Base-by-base conservation (phyloP, 2,888 invertebrate species). In the Dioctria linearis region DNA sequence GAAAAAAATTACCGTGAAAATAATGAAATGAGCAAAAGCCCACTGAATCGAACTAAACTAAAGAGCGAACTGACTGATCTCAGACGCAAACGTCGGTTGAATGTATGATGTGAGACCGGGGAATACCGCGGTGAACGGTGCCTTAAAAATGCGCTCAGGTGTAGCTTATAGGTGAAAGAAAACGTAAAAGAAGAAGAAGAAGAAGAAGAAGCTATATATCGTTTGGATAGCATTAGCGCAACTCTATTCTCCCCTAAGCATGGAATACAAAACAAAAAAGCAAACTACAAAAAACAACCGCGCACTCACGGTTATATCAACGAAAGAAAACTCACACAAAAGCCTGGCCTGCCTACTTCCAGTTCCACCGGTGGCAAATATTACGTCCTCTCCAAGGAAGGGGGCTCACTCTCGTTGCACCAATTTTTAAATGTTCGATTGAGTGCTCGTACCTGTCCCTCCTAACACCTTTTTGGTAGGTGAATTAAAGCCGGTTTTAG, bases 1-100 rank as follows among this genome's bases (percentile, higher is more conserved):
- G 25, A 25, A 25, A 46, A 46, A 46, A 6, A 46, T 6, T 43
- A 25, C 59, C 61, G 75, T 25, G 42, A 73, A 57, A 75, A 61
- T 75, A 75, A 75, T 75, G 75, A 75, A 75, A 75, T 59, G 75
- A 75, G 75, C 75, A 59, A 75, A 75, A 59, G 75, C 75, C 61
- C 75, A 75, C 59, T 75, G 75, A 75, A 42, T 46, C 6, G 59
- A 71, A 42, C 51, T 46, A 51, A 59, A 40, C 57, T 61, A 43
- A 57, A 75, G 75, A 75, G 75, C 75, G 61, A 42, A 61, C 75
- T 75, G 75, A 75, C 43, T 75, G 75, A 59, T 25, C 42, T 65
- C 59, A 42, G 59, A 59, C 42, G 61, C 59, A 75, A 75, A 57
- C 61, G 43, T 40, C 39, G 11, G 42, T 42, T 37, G 75, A 75